These are phyloP conservation scores for Leptodactylus fallax DNA, from an alignment of 2,797 vertebrate genomes.

Conservation along the genomic window DNA sequence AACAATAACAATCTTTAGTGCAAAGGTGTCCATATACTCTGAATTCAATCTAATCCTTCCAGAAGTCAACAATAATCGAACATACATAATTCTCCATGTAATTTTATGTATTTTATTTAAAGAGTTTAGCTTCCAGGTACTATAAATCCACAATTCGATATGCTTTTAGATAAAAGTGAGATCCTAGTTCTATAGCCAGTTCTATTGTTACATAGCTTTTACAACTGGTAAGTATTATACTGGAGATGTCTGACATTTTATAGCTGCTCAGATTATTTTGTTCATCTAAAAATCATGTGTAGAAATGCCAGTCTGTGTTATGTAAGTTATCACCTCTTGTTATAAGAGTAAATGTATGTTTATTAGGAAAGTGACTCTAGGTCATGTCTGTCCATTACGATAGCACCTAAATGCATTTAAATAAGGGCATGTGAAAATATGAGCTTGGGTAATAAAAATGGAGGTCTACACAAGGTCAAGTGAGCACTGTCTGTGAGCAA, in stretches of 20 bases:
- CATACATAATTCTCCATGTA: background rate
- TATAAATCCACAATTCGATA: background rate
- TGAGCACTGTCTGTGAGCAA: background rate
- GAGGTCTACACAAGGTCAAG: conserved; percentile 12
- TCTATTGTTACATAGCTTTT: background rate
- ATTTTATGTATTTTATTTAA: background rate
- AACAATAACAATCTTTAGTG: too few relatives aligned
- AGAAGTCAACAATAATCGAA: background rate
- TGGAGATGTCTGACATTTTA: background rate
- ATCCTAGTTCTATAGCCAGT: background rate
- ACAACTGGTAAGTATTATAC: background rate
- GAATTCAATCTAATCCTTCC: too few relatives aligned
- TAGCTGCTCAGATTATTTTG: background rate
- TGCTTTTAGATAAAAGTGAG: too few relatives aligned
- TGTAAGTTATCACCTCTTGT: background rate
- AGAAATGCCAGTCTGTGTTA: background rate
- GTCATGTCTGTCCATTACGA: background rate
- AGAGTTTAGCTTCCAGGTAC: background rate
- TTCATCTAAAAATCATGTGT: background rate
- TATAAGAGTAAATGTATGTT: conserved; percentile 9
- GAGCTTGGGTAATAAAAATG: background rate
- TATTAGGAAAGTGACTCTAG: background rate
- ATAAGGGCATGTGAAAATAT: conserved; percentile 17
- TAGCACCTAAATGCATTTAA: background rate
- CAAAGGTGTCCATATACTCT: too few relatives aligned